phyloP scores from a whole-genome alignment of 2,113 vertebrate genomes.

The Taxidea taxus region DNA sequence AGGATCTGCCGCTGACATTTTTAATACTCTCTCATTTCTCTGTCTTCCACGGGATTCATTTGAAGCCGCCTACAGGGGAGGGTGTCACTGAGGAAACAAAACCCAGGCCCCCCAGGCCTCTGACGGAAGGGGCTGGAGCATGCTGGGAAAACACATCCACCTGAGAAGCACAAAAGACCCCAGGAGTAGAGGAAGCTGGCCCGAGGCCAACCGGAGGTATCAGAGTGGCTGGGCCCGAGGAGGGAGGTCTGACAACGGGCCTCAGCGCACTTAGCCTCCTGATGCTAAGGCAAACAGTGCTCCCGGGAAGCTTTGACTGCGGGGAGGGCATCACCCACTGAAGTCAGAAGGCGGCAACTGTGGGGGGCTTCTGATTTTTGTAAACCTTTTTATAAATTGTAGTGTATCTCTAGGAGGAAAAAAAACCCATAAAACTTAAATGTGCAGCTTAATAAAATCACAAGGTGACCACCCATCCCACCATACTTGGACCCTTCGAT shows the following conservation, averaged over 20 bases:
- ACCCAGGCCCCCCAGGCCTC: conserved; percentile 44
- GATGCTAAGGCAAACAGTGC: not conserved
- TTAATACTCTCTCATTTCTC: conserved; percentile 65
- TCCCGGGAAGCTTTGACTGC: not conserved
- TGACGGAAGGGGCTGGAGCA: not conserved
- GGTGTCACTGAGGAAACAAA: conserved; percentile 54
- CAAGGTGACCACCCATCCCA: not conserved
- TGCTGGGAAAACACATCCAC: conserved; percentile 23
- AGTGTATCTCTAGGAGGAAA: not conserved
- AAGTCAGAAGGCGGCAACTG: not conserved
- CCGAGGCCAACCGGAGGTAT: conserved; percentile 38
- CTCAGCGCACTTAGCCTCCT: not conserved
- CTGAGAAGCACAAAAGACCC: conserved; percentile 55
- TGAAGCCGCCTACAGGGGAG: conserved; percentile 59
- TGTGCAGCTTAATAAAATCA: not conserved
- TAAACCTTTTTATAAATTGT: not conserved
- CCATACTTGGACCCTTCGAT: not conserved
- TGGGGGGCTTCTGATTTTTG: not conserved
- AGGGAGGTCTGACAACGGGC: conserved; percentile 34
- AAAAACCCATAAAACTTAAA: not conserved
- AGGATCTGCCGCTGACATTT: conserved; percentile 66
- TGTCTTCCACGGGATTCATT: conserved; percentile 54
- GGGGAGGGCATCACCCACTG: not conserved
- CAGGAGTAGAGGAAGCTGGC: conserved; percentile 60
- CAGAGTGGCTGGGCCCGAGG: not conserved